phyloP scores from a whole-genome alignment of 2,888 invertebrate genomes.

The Ophion ellenae region DNA sequence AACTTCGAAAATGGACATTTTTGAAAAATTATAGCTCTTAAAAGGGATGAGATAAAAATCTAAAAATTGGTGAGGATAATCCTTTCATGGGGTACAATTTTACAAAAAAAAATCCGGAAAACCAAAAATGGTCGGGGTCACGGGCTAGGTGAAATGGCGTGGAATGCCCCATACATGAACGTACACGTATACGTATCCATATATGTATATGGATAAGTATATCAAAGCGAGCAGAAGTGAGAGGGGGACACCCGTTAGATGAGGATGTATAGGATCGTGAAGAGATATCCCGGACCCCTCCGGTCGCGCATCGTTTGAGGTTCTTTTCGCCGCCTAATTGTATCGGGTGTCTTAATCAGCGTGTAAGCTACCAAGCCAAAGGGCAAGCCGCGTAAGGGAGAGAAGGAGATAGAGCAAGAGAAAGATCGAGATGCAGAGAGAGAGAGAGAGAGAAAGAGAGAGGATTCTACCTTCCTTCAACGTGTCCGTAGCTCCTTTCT shows the following conservation, averaged over 20 bases:
- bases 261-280: slow-evolving; percentile 38
- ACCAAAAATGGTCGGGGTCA: no score
- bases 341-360: slow-evolving; percentile 83
- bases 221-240: slow-evolving; percentile 12
- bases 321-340: slow-evolving; percentile 81
- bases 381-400: slow-evolving; percentile 66
- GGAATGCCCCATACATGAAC: no score
- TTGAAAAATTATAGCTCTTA: no score
- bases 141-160: no score
- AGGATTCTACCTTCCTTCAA: slow-evolving; percentile 44
- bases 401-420: slow-evolving; percentile 56
- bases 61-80: no score
- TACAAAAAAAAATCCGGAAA: no score
- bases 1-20: no score
- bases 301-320: slow-evolving; percentile 78
- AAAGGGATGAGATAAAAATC: no score
- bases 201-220: slow-evolving; percentile 17
- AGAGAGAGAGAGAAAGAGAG: slow-evolving; percentile 62
- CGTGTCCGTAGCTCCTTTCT: slow-evolving; percentile 60
- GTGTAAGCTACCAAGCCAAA: slow-evolving; percentile 81
- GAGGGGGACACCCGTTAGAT: slow-evolving; percentile 60
- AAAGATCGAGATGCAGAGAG: slow-evolving; percentile 66
- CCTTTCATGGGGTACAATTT: no score
- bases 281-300: slow-evolving; percentile 52
- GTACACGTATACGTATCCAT: background rate